Evolutionary conservation across 37 sponge, comb jelly and placozoan genomes (phyloP), one percentile per base, ranked within the genome.

Genomic region (Trichoplax adhaerens): DNA sequence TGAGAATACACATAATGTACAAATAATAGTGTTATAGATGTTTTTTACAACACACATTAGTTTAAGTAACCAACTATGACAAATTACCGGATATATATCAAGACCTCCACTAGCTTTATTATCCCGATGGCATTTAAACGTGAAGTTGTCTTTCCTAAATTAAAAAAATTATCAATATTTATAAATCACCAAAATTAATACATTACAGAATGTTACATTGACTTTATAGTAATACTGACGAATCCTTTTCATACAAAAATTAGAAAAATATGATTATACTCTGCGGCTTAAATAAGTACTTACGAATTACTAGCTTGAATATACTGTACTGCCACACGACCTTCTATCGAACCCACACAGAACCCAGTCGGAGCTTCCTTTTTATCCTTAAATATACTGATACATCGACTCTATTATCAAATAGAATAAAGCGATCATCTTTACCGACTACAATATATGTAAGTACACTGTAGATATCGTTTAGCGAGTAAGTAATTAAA

Each of bases 261-360:
- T 29, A 29, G 29, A 29, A 29, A 29, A 29, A 29, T 29, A 29
- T 29, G 29, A 29, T 29, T 29, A 29, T 29, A 29, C 29, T 29
- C 29, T 29, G 29, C 29, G 29, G 29, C 29, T 29, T 29, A 29
- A 29, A 29, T 29, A 29, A 29, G 29, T 55, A 74, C 89, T 80
- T 65, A 86, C 91, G 91, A 86, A 62, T 89, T 85, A 0, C 74
- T 78, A 57, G 91, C 83, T 64, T 89, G 82, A 62, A 82, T 79
- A 76, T 91, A 87, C 2, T 91, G 91, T 8, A 94, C 84, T 56
- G 95, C 95, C 51, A 87, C 89, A 53, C 95, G 66, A 1, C 95
- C 95, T 57, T 94, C 95, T 50, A 94, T 94, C 73, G 91, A 90
- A 58, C 95, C 91, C 3, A 94, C 78, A 62, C 89, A 90, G 82